A percentile compares a stretch with the other conserved stretches of the same genome.
Conservation (phyloP, 2,888 invertebrate genomes). For the Actias luna region DNA sequence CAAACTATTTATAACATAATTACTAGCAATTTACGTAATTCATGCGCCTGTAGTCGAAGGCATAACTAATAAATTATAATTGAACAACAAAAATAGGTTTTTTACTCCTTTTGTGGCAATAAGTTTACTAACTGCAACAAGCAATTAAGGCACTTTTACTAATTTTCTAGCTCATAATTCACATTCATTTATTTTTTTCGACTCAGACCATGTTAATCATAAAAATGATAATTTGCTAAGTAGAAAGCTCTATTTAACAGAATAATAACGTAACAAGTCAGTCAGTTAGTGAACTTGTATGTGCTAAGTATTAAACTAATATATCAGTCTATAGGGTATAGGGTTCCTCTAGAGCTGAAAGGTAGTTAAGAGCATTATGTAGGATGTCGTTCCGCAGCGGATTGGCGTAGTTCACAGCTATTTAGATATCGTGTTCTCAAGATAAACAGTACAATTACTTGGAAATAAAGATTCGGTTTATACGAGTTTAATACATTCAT, state of each 20-base stretch:
- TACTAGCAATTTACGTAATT: not conserved
- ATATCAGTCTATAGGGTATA: not conserved
- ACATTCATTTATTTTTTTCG: not conserved
- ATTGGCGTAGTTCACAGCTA: not conserved
- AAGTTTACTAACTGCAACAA: not conserved
- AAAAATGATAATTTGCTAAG: not conserved
- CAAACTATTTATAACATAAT: not conserved
- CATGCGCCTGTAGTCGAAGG: not conserved
- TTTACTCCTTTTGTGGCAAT: not conserved
- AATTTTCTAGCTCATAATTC: not conserved
- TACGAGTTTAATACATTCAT: no score
- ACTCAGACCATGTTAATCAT: not conserved
- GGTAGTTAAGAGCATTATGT: constrained; percentile 8
- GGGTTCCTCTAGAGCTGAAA: not conserved
- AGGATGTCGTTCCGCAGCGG: not conserved
- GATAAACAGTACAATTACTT: not conserved
- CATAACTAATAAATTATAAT: not conserved
- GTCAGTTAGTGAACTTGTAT: not conserved
- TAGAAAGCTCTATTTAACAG: not conserved
- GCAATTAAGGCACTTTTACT: not conserved
- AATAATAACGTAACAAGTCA: not conserved
- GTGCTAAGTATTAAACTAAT: not conserved
- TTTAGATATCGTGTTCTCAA: not conserved
- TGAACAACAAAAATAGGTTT: not conserved
- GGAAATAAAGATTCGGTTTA: no score